These are phyloP conservation scores for Trilocha varians DNA, from an alignment of 2,888 invertebrate species.

Conservation along the genomic window DNA sequence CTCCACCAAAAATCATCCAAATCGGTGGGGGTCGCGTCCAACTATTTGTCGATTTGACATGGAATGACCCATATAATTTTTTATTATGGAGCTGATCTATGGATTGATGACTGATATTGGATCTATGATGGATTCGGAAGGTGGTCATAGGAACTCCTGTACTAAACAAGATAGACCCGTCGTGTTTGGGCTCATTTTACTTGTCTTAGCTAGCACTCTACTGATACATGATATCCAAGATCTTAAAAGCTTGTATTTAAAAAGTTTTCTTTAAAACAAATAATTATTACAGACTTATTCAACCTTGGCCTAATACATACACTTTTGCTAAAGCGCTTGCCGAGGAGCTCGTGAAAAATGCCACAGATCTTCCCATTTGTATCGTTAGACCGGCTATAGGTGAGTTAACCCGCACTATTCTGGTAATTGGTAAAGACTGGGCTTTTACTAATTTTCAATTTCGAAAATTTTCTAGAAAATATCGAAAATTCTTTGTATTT, in stretches of 20 bases:
- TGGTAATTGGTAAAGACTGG: neutral
- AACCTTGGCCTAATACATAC: constrained; percentile 80
- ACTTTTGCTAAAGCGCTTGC: constrained; percentile 81
- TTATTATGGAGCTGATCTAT: neutral
- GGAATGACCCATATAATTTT: no score
- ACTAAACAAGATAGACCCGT: no score
- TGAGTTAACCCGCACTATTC: constrained; percentile 34
- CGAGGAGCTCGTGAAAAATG: constrained; percentile 74
- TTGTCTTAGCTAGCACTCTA: no score
- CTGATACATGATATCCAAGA: no score
- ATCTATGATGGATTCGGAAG: no score
- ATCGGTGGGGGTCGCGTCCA: no score
- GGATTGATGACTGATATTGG: neutral
- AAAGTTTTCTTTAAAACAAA: neutral
- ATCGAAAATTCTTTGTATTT: constrained; percentile 11
- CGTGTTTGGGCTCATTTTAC: no score
- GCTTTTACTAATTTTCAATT: neutral
- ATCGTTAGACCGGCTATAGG: constrained; percentile 91
- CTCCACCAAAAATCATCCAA: no score
- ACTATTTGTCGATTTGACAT: no score
- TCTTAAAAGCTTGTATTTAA: neutral
- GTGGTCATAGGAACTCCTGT: no score
- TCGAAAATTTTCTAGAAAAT: neutral
- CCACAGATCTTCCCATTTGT: constrained; percentile 78
- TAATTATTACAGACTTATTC: constrained; percentile 41